Evolutionary conservation across 2,888 invertebrate species (phyloP).

Genomic region (Agrilus cyanescens): DNA sequence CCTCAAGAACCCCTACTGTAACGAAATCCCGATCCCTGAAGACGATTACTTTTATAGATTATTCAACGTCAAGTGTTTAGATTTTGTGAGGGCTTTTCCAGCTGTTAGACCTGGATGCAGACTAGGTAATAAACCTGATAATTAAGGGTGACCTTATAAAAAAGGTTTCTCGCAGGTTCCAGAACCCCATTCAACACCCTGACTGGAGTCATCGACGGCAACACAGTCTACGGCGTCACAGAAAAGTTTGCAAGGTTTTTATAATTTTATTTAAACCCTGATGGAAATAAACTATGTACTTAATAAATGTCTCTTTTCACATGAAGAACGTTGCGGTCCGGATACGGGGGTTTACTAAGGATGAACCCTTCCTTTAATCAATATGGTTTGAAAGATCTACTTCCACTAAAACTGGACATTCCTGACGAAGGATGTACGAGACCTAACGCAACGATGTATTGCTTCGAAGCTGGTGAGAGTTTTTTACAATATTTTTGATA

Average conservation of each 20-base stretch:
- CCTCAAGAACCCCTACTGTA: slow-evolving; percentile 80
- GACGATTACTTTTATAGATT: slow-evolving; percentile 85
- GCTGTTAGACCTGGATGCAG: slow-evolving; percentile 78
- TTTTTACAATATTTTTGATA: background rate
- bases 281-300: background rate
- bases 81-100: slow-evolving; percentile 82
- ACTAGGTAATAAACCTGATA: slow-evolving; percentile 46
- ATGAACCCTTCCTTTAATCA: slow-evolving; percentile 85
- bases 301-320: slow-evolving; percentile 19
- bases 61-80: slow-evolving; percentile 75
- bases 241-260: slow-evolving; percentile 68
- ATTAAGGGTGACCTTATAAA: background rate
- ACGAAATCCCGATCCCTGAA: slow-evolving; percentile 77
- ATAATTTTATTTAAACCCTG: slow-evolving; percentile 4
- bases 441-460: slow-evolving; percentile 80
- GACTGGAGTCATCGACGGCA: slow-evolving; percentile 77
- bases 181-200: slow-evolving; percentile 76
- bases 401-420: slow-evolving; percentile 78
- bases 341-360: slow-evolving; percentile 68
- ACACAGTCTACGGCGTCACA: slow-evolving; percentile 80
- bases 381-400: slow-evolving; percentile 74
- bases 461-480: slow-evolving; percentile 75
- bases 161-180: slow-evolving; percentile 47
- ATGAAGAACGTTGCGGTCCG: slow-evolving; percentile 72
- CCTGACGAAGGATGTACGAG: slow-evolving; percentile 89